These are phyloP conservation scores for Coptodon bakossiorum DNA, from an alignment of 2,113 vertebrate genomes.

Conservation along the genomic window DNA sequence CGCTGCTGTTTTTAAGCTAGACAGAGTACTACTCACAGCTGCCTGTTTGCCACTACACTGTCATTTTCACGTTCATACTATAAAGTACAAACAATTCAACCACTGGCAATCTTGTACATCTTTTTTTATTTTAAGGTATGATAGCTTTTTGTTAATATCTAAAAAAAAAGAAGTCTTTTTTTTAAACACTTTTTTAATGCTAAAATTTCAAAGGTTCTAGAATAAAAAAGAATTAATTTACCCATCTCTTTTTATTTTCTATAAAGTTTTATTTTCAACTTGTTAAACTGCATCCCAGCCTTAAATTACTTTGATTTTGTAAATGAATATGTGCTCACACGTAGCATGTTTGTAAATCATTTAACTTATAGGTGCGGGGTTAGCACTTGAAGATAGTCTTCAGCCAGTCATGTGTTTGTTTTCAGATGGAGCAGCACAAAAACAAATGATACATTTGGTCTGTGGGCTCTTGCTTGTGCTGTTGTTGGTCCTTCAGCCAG, in stretches of 20 bases:
- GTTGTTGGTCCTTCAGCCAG: fast-evolving
- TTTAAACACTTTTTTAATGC: too few relatives aligned
- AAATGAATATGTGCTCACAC: neutral
- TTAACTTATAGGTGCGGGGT: neutral
- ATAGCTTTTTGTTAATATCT: neutral
- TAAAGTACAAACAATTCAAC: neutral
- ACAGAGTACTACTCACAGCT: neutral
- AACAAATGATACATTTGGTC: fast-evolving
- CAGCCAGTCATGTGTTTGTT: neutral
- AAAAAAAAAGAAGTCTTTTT: too few relatives aligned
- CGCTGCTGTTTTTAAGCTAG: neutral
- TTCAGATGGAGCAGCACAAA: neutral
- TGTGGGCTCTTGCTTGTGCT: neutral
- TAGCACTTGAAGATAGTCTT: neutral
- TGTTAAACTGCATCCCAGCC: fast-evolving
- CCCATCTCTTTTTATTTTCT: neutral
- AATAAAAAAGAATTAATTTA: too few relatives aligned
- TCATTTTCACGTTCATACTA: neutral
- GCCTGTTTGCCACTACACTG: neutral
- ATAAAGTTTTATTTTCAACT: neutral
- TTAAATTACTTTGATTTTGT: neutral
- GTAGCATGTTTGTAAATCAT: neutral
- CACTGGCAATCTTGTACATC: neutral
- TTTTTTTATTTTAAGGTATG: neutral
- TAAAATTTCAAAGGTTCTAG: too few relatives aligned